Evolutionary conservation across 1,140 invertebrate species (phyloP), one percentile per base, ranked within the genome.

Genomic region (Drosophila ercepeae): DNA sequence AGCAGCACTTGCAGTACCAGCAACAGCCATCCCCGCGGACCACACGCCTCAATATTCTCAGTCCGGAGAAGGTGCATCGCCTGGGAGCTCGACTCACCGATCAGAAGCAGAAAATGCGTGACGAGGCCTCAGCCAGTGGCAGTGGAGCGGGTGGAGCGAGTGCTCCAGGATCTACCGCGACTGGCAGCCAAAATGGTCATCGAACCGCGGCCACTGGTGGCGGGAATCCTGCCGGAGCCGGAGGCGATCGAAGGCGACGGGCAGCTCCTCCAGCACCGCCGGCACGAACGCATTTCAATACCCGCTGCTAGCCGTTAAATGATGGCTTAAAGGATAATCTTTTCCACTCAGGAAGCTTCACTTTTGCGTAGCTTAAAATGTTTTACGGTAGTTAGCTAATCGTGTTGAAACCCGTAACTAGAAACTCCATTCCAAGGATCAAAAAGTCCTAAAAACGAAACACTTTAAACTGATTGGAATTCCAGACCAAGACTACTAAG

Each of bases 61-160:
- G 90, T 65, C 90, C 90, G 1, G 90, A 91, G 61, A 91, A 84
- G 55, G 78, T 91, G 23, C 90, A 91, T 89, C 81, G 88, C 6
- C 49, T 91, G 16, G 78, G 84, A 42, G 90, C 90, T 1, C 89
- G 81, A 1, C 69, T 91, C 11, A 84, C 54, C 32, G 90, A 91
- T 46, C 89, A 91, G 29, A 91, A 91, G 36, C 78, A 76, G 45
- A 89, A 89, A 44, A 13, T 74, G 23, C 82, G 82, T 9, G 78
- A 90, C n/a, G 70, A 78, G 29, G 64, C 79, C 4, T 53, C 73
- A 1, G 23, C 64, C 11, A 21, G 48, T 48, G 27, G 45, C 39
- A 0, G 49, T 5, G 14, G 14, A 2, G 39, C 51, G 18, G 64
- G 48, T 29, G 73, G 68, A 1, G 49, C 34, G n/a, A n/a, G n/a